Conservation (phyloP, 2,888 invertebrate genomes). For the Tipula unca region DNA sequence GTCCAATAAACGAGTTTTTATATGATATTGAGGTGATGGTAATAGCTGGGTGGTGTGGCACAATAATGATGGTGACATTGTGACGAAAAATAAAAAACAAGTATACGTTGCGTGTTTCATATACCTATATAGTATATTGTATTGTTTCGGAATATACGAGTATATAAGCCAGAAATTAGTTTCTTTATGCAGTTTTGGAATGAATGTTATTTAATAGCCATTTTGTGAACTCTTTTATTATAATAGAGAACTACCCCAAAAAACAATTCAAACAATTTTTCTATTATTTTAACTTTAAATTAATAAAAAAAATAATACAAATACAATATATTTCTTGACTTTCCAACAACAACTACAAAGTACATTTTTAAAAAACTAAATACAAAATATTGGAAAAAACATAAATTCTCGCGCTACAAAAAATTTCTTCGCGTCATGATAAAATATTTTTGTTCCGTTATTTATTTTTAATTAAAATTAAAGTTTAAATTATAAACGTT, state of each 20-base stretch:
- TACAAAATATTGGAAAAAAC: not conserved
- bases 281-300: not conserved
- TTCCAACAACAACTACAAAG: not conserved
- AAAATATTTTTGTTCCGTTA: not conserved
- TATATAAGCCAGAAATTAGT: too few relatives aligned
- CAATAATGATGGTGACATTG: not conserved
- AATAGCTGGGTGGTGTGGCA: not conserved
- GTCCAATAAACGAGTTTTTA: not conserved
- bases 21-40: not conserved
- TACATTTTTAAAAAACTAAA: not conserved
- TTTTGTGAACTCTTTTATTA: not conserved
- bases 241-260: not conserved
- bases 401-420: not conserved
- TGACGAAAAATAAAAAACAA: not conserved
- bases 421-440: not conserved
- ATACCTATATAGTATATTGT: too few relatives aligned
- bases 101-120: not conserved
- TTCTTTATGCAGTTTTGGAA: too few relatives aligned
- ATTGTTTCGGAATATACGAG: too few relatives aligned
- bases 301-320: not conserved
- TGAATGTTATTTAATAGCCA: too few relatives aligned
- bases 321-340: not conserved
- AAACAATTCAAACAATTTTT: not conserved
- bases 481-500: not conserved
- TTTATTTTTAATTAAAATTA: constrained; percentile 1